Evolutionary conservation across 2,113 vertebrate genomes (phyloP).

Genomic region (Phylloscopus whistleri): DNA sequence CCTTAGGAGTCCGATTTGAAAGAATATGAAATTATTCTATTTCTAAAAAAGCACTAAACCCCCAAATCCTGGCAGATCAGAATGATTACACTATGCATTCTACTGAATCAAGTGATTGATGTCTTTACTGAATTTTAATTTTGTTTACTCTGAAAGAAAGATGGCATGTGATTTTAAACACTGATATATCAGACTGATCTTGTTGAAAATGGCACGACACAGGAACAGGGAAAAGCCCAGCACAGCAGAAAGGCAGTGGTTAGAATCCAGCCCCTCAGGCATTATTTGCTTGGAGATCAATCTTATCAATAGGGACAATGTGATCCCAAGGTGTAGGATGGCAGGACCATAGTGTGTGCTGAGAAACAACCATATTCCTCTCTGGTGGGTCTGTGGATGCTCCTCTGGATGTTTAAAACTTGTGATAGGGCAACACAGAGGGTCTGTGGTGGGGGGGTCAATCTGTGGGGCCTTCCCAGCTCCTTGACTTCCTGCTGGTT

Average conservation of each 20-base stretch:
- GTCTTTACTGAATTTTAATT: neutral
- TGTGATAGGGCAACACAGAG: neutral
- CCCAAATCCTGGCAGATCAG: neutral
- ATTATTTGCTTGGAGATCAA: neutral
- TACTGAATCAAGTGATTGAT: neutral
- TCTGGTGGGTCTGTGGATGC: neutral
- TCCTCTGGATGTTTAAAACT: neutral
- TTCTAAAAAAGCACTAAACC: neutral
- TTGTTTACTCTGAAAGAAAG: neutral
- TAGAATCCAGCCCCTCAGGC: neutral
- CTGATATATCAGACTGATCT: neutral
- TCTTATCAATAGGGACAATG: neutral
- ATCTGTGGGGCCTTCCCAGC: neutral
- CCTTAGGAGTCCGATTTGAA: neutral
- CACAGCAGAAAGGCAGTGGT: too few species aligned
- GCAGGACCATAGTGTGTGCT: neutral
- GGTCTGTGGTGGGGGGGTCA: neutral
- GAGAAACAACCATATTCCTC: neutral
- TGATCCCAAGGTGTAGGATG: neutral
- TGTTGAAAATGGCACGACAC: neutral
- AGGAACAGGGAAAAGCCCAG: neutral
- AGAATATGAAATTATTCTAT: neutral
- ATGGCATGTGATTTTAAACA: neutral
- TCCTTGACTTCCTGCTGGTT: neutral
- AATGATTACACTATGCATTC: neutral